phyloP scores from a whole-genome alignment of 2,888 invertebrate genomes.

The Daptonema setosum region DNA sequence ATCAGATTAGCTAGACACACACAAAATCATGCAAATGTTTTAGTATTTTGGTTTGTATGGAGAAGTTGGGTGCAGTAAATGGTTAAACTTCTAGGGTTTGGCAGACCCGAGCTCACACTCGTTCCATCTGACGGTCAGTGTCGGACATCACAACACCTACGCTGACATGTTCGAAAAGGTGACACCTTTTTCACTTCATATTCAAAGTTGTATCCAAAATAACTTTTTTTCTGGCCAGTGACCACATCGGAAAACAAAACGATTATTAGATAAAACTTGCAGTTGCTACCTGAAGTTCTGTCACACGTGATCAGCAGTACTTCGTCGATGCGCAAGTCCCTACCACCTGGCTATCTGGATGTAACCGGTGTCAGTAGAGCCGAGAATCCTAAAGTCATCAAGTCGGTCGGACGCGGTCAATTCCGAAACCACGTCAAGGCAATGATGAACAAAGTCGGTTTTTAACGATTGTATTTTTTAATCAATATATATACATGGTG shows the following conservation, averaged over 20 bases:
- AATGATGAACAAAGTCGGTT: no score
- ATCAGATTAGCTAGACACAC: background rate
- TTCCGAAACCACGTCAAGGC: no score
- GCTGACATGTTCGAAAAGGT: slow-evolving; percentile 62
- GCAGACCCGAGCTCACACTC: slow-evolving; percentile 46
- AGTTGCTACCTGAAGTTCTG: background rate
- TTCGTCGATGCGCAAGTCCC: slow-evolving; percentile 48
- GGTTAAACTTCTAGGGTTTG: background rate
- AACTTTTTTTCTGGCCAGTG: background rate
- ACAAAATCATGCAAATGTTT: no score
- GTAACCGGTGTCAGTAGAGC: slow-evolving; percentile 55
- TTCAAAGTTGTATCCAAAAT: background rate
- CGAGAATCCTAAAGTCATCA: no score
- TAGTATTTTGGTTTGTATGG: background rate
- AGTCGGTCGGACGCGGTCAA: no score
- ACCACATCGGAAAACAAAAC: background rate
- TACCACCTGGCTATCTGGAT: slow-evolving; percentile 55
- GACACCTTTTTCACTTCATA: no score
- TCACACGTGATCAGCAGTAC: background rate
- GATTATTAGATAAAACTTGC: background rate
- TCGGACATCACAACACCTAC: slow-evolving; percentile 72
- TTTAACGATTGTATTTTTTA: background rate
- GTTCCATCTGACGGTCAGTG: slow-evolving; percentile 74
- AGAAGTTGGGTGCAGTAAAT: background rate
- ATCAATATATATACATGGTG: background rate